Conservation (phyloP, 2,797 vertebrate species). For the Scarus forsteni region DNA sequence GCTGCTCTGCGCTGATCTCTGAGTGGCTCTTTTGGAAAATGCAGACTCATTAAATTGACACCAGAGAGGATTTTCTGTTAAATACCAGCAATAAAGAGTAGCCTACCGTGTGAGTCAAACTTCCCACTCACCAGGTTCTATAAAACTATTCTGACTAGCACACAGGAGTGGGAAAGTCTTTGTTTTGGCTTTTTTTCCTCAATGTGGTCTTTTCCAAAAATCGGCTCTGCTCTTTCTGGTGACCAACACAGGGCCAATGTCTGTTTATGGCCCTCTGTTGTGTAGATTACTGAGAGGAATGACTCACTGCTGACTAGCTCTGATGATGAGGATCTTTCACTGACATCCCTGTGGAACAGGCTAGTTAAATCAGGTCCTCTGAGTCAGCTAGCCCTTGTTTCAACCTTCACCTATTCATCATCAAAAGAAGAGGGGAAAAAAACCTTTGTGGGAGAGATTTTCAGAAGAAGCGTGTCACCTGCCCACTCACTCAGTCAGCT, state of each 20-base stretch:
- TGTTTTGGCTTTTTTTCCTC: constrained; percentile 38
- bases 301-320: constrained; percentile 55
- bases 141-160: constrained; percentile 17
- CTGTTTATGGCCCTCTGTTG: constrained; percentile 43
- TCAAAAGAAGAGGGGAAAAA: background rate
- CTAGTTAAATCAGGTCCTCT: constrained; percentile 48
- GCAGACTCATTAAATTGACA: constrained; percentile 15
- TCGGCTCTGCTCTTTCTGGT: constrained; percentile 19
- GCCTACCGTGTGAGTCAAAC: constrained; percentile 17
- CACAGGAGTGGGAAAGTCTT: background rate
- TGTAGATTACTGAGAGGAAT: constrained; percentile 50
- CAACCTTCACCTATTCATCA: constrained; percentile 15
- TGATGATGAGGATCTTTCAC: constrained; percentile 56
- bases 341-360: constrained; percentile 56
- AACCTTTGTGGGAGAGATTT: constrained; percentile 10
- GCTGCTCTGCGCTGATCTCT: constrained; percentile 25
- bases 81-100: background rate
- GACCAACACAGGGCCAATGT: constrained; percentile 21
- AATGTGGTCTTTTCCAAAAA: constrained; percentile 27
- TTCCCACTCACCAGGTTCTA: constrained; percentile 8
- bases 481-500: constrained; percentile 23
- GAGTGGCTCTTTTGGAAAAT: constrained; percentile 18
- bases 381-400: constrained; percentile 50
- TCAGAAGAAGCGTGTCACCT: constrained; percentile 23
- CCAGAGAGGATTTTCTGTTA: constrained; percentile 21